These are phyloP conservation scores for Metellina segmentata DNA, from an alignment of 2,888 invertebrate genomes.

Conservation along the genomic window DNA sequence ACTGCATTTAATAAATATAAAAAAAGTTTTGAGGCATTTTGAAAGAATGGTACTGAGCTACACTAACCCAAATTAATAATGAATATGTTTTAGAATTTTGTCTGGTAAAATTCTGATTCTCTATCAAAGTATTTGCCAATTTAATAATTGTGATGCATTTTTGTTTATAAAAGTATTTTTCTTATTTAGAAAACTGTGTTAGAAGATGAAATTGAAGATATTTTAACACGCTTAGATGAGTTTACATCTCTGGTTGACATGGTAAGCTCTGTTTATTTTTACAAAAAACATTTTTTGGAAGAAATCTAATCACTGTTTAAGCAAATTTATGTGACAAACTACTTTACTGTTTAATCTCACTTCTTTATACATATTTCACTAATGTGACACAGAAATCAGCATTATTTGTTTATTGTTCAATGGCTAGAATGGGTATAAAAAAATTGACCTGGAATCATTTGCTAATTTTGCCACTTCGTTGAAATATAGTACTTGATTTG, in stretches of 20 bases:
- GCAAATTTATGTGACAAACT: too few relatives aligned
- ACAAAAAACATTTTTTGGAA: neutral
- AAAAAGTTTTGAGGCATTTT: too few relatives aligned
- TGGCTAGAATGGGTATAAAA: too few relatives aligned
- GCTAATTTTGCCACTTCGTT: too few relatives aligned
- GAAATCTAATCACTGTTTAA: neutral
- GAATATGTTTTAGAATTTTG: neutral
- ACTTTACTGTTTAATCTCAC: too few relatives aligned
- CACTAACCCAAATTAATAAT: neutral
- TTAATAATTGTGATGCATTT: neutral
- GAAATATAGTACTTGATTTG: too few relatives aligned
- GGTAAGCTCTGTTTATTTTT: constrained; percentile 44
- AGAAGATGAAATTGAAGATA: constrained; percentile 74
- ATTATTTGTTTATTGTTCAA: too few relatives aligned
- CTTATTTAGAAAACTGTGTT: constrained; percentile 61
- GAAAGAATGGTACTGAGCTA: too few relatives aligned
- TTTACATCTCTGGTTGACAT: constrained; percentile 74
- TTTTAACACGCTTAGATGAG: constrained; percentile 75
- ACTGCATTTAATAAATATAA: too few relatives aligned
- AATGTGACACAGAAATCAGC: too few relatives aligned
- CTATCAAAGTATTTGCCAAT: neutral
- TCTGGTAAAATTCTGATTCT: neutral
- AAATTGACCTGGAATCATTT: too few relatives aligned
- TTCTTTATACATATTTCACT: too few relatives aligned
- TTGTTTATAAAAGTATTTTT: neutral